Percentiles rank a stretch among this genome's conserved stretches.
Conservation (phyloP, 2,797 vertebrate genomes). For the Molossus alvarezi region DNA sequence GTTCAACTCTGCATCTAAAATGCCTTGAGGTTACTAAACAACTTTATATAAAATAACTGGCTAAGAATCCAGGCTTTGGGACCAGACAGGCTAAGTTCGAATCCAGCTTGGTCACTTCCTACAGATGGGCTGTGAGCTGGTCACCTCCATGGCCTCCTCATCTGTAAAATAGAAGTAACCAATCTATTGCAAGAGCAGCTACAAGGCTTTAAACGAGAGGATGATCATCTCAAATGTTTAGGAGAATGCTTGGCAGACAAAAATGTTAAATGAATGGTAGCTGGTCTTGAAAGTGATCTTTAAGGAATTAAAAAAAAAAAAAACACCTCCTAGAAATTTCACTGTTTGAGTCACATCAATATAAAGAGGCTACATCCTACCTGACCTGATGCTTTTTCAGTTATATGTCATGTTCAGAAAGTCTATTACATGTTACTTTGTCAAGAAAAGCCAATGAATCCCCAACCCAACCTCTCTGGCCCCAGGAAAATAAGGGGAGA, state of each 20-base stretch:
- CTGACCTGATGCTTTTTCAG: background rate
- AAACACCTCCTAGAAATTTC: background rate
- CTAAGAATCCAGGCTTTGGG: background rate
- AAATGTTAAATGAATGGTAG: background rate
- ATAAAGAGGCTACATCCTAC: background rate
- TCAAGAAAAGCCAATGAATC: conserved; percentile 31
- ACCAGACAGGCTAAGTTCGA: background rate
- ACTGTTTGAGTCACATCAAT: conserved; percentile 42
- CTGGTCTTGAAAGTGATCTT: conserved; percentile 3
- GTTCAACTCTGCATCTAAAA: background rate
- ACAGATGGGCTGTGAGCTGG: background rate
- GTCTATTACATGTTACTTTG: background rate
- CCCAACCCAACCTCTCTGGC: background rate
- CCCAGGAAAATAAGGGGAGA: background rate
- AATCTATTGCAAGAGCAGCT: background rate
- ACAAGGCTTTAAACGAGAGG: background rate
- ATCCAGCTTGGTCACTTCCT: background rate
- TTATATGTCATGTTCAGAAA: background rate
- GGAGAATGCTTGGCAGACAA: background rate
- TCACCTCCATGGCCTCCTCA: background rate
- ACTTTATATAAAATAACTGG: background rate
- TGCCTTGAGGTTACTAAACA: background rate
- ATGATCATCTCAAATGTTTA: background rate
- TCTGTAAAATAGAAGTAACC: background rate
- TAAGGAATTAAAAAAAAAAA: background rate